Conservation (phyloP, 2,113 vertebrate species). For the Pholis gunnellus region DNA sequence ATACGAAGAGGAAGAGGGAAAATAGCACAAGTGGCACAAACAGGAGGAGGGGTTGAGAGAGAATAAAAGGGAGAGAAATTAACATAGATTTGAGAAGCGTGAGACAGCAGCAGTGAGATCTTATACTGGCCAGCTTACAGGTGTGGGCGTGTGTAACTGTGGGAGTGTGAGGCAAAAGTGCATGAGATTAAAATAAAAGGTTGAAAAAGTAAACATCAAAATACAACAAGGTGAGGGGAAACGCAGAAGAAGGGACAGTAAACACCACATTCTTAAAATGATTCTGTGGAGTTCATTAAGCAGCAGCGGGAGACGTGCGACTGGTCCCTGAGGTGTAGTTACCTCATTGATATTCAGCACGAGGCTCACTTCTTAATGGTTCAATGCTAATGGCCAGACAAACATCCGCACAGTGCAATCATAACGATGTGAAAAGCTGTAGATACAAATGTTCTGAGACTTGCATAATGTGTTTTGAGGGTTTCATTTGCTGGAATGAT, state of each 20-base stretch:
- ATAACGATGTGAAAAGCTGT: conserved; percentile 8
- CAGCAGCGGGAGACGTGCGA: conserved; percentile 23
- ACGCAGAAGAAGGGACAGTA: background rate
- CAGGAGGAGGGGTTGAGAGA: background rate
- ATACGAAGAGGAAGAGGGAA: conserved; percentile 50
- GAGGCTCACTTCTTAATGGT: conserved; percentile 12
- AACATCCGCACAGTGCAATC: conserved; percentile 27
- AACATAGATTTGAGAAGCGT: conserved; percentile 26
- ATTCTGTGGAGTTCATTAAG: conserved; percentile 25
- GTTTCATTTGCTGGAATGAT: background rate
- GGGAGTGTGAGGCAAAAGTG: background rate
- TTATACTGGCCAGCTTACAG: background rate
- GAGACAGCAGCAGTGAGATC: conserved; percentile 22
- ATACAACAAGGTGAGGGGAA: background rate
- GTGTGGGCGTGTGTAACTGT: background rate
- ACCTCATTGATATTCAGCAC: conserved; percentile 49
- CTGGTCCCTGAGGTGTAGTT: conserved; percentile 26
- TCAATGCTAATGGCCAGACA: conserved; percentile 31
- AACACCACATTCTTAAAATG: background rate
- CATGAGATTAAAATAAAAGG: background rate
- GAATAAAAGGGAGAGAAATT: conserved; percentile 14
- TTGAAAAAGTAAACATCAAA: background rate
- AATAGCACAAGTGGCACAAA: background rate
- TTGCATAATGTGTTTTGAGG: background rate
- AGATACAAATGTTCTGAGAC: conserved; percentile 1